Base-by-base conservation (phyloP, 1,140 invertebrate species). In the fruit fly (Drosophila melanogaster) region DNA sequence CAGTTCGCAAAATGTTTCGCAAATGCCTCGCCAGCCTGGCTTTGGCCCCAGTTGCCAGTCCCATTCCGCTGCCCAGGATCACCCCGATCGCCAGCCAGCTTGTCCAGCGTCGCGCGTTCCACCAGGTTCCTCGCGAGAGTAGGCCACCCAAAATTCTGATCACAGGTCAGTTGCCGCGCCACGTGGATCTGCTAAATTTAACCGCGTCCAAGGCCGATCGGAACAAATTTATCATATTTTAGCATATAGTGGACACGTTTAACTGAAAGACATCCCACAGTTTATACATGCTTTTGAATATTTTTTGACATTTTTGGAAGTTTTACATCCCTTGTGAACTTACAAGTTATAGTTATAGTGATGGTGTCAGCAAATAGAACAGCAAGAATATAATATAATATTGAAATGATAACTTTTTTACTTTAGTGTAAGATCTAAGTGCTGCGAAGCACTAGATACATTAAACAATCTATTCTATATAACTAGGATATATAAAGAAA, bases 111-210 rank as follows among this genome's bases (percentile, higher is more conserved):
- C 89, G 79, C 22, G 26, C 47, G 26, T 67, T 74, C 44, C 78
- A 85, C 35, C 78, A 74, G 47, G 44, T 49, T 17, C 56, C 69
- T 12, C 40, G 49, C n/a, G 33, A 66, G 38, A 74, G 79, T 17
- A 91, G 90, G 38, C 92, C 93, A 0, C 93, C 93, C 49, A 93
- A 93, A 91, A 93, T 93, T 77, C 91, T 93, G 51, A 93, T 93
- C 40, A 93, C 93, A 44, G 93, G 93, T 93, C 75, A 91, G 92
- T 76, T 26, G 50, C 11, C 22, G 11, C 22, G 24, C 46, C 60
- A 72, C 41, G 77, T 79, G 67, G 50, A 17, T 33, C 12, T 15
- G 6, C 19, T 46, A 53, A 57, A 77, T 49, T 47, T 46, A 61
- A 44, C 43, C 6, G 3, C 24, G 8, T 14, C 44, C 51, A 76